Evolutionary conservation across 2,888 invertebrate species (phyloP), one percentile per base, ranked within the genome.

Genomic region (Philaethria dido): DNA sequence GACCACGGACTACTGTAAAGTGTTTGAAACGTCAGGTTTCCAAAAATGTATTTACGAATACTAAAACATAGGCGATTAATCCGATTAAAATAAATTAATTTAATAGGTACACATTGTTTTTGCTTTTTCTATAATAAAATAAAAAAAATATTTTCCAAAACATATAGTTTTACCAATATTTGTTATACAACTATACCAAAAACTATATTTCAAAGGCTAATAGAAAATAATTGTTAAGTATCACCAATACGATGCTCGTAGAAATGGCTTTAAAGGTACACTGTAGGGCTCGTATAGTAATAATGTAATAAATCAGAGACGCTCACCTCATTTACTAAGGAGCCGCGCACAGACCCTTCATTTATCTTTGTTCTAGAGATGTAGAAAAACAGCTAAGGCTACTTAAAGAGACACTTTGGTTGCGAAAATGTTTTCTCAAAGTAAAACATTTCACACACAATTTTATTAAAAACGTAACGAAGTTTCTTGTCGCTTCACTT

Each of bases 241-340:
- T 20, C 13, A 39, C 55, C 36, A 36, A 16, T 25, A 45, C 16
- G 16, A 33, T 52, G 22, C 20, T 33, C 22, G 22, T 44, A 14
- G 22, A 45, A 22, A 61, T 16, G 42, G 8, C 33, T 50, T 33
- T 22, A n/a, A 20, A 54, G 52, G 33, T 66, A 48, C 39, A 42
- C 14, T 48, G 36, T 29, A 18, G 62, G 66, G 39, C 42, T 55
- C 54, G 59, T 54, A 45, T 36, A 61, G 64, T 44, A 61, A 61
- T 68, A 64, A 68, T 29, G 61, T 22, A 61, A 57, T 68, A 68
- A 68, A 68, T 68, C 64, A 61, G 55, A 42, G 55, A 45, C 45
- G 64, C 68, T 60, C 60, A 64, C 60, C 60, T 61, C 64, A 55
- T 68, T 68, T 64, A 68, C 64, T 61, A 33, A 64, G 61, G 42